These are phyloP conservation scores for Opisthocomus hoazin DNA, from an alignment of 2,113 vertebrate species.

Conservation along the genomic window DNA sequence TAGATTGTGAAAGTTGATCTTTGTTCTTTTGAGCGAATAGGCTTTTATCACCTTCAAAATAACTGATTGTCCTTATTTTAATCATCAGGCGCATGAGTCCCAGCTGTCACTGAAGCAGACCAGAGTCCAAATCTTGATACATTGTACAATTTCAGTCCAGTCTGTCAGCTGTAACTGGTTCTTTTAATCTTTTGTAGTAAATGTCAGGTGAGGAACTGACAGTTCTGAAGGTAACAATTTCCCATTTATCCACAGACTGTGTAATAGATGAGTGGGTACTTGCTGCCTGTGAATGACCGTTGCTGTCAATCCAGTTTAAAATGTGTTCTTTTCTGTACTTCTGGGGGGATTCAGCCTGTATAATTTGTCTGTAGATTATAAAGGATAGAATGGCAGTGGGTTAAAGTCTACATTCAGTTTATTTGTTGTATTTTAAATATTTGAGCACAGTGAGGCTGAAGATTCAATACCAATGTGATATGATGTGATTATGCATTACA, in stretches of 20 bases:
- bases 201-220: slow-evolving; percentile 28
- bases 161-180: not conserved
- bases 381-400: not conserved
- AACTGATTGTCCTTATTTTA: not conserved
- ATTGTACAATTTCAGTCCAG: not conserved
- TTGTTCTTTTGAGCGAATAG: not conserved
- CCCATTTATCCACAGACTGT: not conserved
- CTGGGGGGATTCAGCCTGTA: not conserved
- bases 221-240: slow-evolving; percentile 11
- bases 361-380: not conserved
- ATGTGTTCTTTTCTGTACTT: not conserved
- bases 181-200: slow-evolving; percentile 9
- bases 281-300: not conserved
- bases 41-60: not conserved
- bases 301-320: not conserved
- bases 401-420: not conserved
- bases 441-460: not conserved
- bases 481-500: not conserved
- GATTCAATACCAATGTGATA: not conserved
- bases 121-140: not conserved
- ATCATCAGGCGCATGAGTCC: not conserved
- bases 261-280: not conserved
- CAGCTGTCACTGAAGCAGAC: not conserved
- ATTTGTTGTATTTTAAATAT: not conserved
- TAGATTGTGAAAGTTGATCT: slow-evolving; percentile 14